A percentile compares a stretch with the other conserved stretches of the same genome.
phyloP scores from a whole-genome alignment of 2,113 vertebrate species.

The Emydura subglobosa region DNA sequence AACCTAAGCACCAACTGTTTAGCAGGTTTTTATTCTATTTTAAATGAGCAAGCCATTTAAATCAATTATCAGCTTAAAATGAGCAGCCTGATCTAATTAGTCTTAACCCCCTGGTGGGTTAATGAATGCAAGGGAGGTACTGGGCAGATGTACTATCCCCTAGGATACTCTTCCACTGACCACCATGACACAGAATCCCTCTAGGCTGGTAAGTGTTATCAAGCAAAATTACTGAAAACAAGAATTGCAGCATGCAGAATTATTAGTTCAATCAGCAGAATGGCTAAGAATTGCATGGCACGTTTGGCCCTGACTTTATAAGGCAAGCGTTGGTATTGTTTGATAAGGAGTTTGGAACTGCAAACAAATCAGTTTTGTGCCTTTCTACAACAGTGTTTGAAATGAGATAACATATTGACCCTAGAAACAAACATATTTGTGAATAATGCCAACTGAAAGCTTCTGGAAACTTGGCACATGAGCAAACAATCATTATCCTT shows the following conservation, averaged over 20 bases:
- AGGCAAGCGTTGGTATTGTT: conserved; percentile 65
- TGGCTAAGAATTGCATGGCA: conserved; percentile 27
- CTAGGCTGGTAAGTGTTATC: conserved; percentile 70
- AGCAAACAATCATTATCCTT: neutral
- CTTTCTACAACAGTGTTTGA: conserved; percentile 71
- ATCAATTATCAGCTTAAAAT: conserved; percentile 90
- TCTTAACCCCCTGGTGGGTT: conserved; percentile 85
- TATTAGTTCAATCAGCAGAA: conserved; percentile 52
- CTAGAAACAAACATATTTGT: conserved; percentile 59
- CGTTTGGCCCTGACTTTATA: conserved; percentile 46
- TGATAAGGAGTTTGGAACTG: conserved; percentile 77
- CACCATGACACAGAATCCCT: conserved; percentile 76
- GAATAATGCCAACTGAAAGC: conserved; percentile 50
- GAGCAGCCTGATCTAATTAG: conserved; percentile 88
- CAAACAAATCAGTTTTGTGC: conserved; percentile 75
- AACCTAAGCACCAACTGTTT: conserved; percentile 87
- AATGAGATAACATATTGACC: conserved; percentile 65
- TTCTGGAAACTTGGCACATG: conserved; percentile 33
- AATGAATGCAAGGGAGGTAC: conserved; percentile 85
- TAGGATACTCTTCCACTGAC: conserved; percentile 83
- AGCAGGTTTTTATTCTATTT: conserved; percentile 88
- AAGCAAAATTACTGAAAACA: conserved; percentile 59
- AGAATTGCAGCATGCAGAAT: conserved; percentile 26
- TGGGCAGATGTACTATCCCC: conserved; percentile 79
- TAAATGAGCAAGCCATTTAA: conserved; percentile 88